Conservation (phyloP, 2,113 vertebrate species). For the Arothron firmamentum region DNA sequence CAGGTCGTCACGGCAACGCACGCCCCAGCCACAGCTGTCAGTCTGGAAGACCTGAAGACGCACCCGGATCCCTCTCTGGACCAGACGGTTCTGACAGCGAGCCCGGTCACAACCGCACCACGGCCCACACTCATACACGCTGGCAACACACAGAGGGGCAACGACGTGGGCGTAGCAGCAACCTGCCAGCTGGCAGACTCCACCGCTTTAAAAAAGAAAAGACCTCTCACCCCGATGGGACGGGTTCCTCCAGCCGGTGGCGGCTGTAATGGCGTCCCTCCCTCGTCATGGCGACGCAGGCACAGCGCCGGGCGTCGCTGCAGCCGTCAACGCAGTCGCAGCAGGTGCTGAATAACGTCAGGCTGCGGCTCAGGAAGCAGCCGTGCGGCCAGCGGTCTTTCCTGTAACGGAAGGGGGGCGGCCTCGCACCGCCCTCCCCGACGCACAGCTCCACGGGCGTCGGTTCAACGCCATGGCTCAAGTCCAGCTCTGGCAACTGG, state of each 20-base stretch:
- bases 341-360: slow-evolving; percentile 73
- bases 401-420: slow-evolving; percentile 85
- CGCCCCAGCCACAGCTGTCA: slow-evolving; percentile 81
- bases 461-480: slow-evolving; percentile 83
- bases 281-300: slow-evolving; percentile 79
- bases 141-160: slow-evolving; percentile 57
- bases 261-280: slow-evolving; percentile 75
- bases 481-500: slow-evolving; percentile 70
- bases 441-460: slow-evolving; percentile 82
- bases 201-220: not conserved
- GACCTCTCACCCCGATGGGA: slow-evolving; percentile 73
- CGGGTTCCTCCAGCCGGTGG: slow-evolving; percentile 76
- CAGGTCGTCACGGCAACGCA: slow-evolving; percentile 90
- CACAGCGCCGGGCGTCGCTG: slow-evolving; percentile 73
- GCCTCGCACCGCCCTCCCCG: slow-evolving; percentile 62
- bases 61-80: slow-evolving; percentile 86
- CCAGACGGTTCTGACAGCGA: slow-evolving; percentile 88
- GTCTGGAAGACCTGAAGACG: slow-evolving; percentile 90
- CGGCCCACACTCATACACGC: slow-evolving; percentile 88
- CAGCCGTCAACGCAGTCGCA: slow-evolving; percentile 89
- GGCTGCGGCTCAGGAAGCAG: slow-evolving; percentile 78
- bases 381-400: slow-evolving; percentile 85
- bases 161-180: not conserved
- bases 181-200: not conserved
- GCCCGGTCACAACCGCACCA: slow-evolving; percentile 83